These are phyloP conservation scores for Haliclona indistincta DNA, from an alignment of 37 sponge, comb jelly and placozoan species.

Conservation along the genomic window DNA sequence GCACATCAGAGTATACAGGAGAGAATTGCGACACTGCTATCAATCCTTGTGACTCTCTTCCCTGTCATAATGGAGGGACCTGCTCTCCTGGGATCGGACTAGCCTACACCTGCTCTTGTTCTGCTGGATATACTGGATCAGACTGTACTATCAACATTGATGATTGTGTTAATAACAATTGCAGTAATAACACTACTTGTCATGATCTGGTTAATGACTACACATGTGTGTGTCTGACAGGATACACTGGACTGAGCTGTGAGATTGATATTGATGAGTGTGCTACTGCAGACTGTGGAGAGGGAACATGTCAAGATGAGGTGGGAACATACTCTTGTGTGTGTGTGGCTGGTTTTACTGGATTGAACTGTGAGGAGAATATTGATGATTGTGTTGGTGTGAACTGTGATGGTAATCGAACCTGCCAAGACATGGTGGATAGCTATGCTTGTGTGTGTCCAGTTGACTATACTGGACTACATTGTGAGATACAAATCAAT, in stretches of 20 bases:
- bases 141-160: conserved; percentile 4
- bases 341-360: conserved; percentile 52
- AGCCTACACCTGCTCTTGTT: conserved; percentile 35
- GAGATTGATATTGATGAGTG: not conserved
- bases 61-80: not conserved
- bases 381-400: conserved; percentile 43
- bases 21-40: conserved; percentile 35
- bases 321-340: conserved; percentile 26
- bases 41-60: too few relatives aligned
- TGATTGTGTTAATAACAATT: conserved; percentile 22
- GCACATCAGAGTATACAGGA: conserved; percentile 40
- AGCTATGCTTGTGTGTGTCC: conserved; percentile 41
- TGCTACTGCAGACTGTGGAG: not conserved
- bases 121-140: conserved; percentile 26
- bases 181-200: conserved; percentile 28
- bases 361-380: conserved; percentile 18
- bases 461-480: conserved; percentile 25
- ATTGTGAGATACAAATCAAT: conserved; percentile 23
- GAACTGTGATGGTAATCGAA: conserved; percentile 25
- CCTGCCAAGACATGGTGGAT: conserved; percentile 13
- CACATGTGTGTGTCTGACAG: conserved; percentile 11
- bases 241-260: conserved; percentile 20
- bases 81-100: not conserved
- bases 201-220: not conserved
- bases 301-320: not conserved